Base-by-base conservation (phyloP, 2,888 invertebrate species). In the Tetrapedia diversipes region DNA sequence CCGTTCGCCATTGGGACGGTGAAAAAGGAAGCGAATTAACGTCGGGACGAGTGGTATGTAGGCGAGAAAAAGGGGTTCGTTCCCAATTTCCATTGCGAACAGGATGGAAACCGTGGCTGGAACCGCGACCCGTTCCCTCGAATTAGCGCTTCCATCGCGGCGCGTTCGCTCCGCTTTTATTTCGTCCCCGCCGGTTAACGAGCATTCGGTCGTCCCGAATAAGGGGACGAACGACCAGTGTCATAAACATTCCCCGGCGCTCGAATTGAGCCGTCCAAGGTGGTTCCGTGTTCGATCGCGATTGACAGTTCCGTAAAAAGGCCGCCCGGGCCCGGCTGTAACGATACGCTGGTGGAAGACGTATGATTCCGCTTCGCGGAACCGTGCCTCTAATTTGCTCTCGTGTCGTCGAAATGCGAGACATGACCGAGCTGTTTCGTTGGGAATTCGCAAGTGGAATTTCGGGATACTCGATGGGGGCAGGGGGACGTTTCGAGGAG, bases 221-320 rank as follows among this genome's bases (percentile, higher is more conserved):
- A 83, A 71, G 84, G 81, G 41, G 66, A 65, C 60, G 63, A 47
- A 67, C 66, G 67, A 56, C 57, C 61, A 69, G 47, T 60, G 77
- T 83, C 84, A 77, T 83, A 80, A 83, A 83, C 69, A 77, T 78
- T 77, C 80, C n/a, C 43, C 66, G 19, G 43, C 14, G 63, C 59
- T 61, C 74, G 77, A 77, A 83, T 83, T 83, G 81, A 83, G 81
- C 70, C 70, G 77, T 83, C 81, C 61, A 49, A 45, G 43, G 45
- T 72, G 67, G 49, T 71, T 75, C 80, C 75, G 51, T 63, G 54
- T 61, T 64, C 66, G 82, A 67, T 27, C 57, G 54, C 65, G 75
- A 80, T 77, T 82, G 83, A 83, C 83, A 65, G 75, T 77, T 77
- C 69, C 60, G 72, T 77, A 79, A 79, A 77, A 77, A 71, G 78